Conservation (phyloP, 2,888 invertebrate species). For the Clanis bilineata region DNA sequence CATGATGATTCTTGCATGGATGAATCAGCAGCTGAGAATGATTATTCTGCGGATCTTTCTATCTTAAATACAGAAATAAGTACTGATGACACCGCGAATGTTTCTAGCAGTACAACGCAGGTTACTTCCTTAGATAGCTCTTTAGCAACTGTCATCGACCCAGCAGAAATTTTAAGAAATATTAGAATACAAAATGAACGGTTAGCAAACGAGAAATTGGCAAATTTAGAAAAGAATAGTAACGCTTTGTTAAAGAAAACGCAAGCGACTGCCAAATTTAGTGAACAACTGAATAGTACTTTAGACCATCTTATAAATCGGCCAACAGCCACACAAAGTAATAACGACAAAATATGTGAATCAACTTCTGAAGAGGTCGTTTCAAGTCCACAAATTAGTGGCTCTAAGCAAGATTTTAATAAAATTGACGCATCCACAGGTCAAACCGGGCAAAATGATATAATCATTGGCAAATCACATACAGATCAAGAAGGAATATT, state of each 20-base stretch:
- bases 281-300: constrained; percentile 40
- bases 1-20: constrained; percentile 52
- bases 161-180: constrained; percentile 48
- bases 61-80: constrained; percentile 5
- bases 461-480: too few species aligned
- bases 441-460: not conserved
- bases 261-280: constrained; percentile 36
- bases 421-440: not conserved
- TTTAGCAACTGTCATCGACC: constrained; percentile 27
- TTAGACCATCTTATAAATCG: constrained; percentile 44
- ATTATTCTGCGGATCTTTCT: not conserved
- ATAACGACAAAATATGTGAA: not conserved
- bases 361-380: not conserved
- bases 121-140: not conserved
- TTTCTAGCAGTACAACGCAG: not conserved
- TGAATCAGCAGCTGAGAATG: constrained; percentile 33
- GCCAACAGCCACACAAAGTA: constrained; percentile 33
- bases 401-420: too few species aligned
- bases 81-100: not conserved
- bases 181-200: constrained; percentile 43
- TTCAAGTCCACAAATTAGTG: not conserved
- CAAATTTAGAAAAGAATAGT: constrained; percentile 44
- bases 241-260: constrained; percentile 38
- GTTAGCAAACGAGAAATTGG: constrained; percentile 44
- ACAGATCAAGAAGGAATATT: not conserved